phyloP scores from a whole-genome alignment of 2,113 vertebrate species.

The Psilopogon haemacephalus region DNA sequence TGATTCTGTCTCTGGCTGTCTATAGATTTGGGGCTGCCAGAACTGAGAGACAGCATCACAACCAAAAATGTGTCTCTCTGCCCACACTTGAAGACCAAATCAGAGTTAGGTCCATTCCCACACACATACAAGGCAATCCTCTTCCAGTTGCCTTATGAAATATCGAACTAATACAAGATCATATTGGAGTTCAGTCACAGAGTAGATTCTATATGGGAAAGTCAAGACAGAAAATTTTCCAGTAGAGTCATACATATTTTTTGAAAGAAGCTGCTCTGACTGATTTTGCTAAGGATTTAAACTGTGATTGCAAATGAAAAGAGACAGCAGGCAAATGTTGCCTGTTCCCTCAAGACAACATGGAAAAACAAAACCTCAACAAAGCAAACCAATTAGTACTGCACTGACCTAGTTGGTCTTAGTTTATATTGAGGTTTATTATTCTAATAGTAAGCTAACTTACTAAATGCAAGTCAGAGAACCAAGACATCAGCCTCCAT shows the following conservation, averaged over 20 bases:
- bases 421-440: conserved; percentile 9
- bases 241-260: background rate
- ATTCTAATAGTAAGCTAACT: background rate
- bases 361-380: background rate
- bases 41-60: background rate
- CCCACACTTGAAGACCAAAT: background rate
- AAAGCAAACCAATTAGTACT: background rate
- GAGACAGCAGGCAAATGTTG: background rate
- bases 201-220: background rate
- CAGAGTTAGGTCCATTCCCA: background rate
- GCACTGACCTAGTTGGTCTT: background rate
- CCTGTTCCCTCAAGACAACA: background rate
- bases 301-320: background rate
- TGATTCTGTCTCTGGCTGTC: background rate
- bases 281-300: background rate
- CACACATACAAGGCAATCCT: background rate
- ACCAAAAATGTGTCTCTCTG: background rate
- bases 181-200: conserved; percentile 2
- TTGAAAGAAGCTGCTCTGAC: background rate
- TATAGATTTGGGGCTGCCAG: background rate
- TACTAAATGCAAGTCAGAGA: background rate
- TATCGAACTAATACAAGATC: background rate
- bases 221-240: background rate
- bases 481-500: background rate
- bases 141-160: background rate